phyloP scores from a whole-genome alignment of 2,888 invertebrate species.

The Xanthia togata region DNA sequence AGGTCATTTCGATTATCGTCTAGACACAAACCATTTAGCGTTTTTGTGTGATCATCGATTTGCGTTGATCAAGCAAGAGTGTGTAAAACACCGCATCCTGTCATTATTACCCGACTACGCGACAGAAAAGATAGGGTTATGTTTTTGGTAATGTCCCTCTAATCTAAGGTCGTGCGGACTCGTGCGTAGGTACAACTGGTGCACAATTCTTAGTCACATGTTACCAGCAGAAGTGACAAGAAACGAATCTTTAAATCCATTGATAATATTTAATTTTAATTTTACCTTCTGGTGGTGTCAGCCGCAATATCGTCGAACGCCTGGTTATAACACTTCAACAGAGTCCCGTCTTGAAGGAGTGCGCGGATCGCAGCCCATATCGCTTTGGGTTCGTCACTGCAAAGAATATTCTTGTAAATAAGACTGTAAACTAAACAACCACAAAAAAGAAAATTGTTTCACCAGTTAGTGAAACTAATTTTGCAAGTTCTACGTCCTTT shows the following conservation, averaged over 20 bases:
- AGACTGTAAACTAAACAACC: not conserved
- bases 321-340: slow-evolving; percentile 79
- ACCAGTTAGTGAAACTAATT: no score
- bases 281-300: slow-evolving; percentile 81
- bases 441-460: no score
- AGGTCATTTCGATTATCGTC: slow-evolving; percentile 18
- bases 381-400: slow-evolving; percentile 82
- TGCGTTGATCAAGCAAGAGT: not conserved
- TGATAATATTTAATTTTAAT: no score
- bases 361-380: slow-evolving; percentile 83
- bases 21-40: not conserved
- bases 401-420: slow-evolving; percentile 37
- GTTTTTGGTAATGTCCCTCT: no score
- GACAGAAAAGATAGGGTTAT: no score
- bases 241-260: no score
- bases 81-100: not conserved
- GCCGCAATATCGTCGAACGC: slow-evolving; percentile 83
- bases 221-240: no score
- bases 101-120: no score
- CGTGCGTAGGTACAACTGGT: no score
- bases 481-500: no score
- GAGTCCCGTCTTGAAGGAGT: slow-evolving; percentile 78
- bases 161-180: no score
- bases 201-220: no score
- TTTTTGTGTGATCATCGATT: not conserved